Evolutionary conservation across 2,113 vertebrate genomes (phyloP).

Genomic region (Ellobius talpinus): DNA sequence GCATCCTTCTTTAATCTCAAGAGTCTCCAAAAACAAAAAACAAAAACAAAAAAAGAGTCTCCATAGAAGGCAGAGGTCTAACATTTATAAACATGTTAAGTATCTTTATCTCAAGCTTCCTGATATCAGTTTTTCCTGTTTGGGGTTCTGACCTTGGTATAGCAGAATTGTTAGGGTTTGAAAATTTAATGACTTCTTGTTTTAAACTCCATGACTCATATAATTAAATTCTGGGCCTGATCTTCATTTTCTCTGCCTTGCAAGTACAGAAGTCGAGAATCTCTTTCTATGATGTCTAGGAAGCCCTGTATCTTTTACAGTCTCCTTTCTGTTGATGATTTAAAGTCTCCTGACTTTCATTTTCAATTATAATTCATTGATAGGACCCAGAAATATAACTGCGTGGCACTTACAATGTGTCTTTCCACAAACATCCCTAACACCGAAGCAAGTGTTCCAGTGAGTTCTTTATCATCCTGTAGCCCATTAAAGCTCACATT

Average conservation of each 20-base stretch:
- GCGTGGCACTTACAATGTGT: neutral
- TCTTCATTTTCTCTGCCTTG: conserved; percentile 17
- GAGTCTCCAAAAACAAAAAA: no score
- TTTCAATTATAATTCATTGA: conserved; percentile 28
- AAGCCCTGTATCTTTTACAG: conserved; percentile 15
- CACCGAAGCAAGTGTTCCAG: neutral
- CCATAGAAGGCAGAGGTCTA: neutral
- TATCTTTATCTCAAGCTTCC: neutral
- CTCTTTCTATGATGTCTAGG: neutral
- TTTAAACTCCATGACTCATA: neutral
- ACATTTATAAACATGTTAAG: neutral
- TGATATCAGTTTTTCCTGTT: neutral
- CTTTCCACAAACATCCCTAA: neutral
- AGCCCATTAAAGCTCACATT: neutral
- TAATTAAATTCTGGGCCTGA: conserved; percentile 19
- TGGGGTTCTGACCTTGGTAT: neutral
- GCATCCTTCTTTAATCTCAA: neutral
- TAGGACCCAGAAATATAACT: neutral
- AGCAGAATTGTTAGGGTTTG: neutral
- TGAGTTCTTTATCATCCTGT: neutral
- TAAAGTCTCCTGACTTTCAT: conserved; percentile 45
- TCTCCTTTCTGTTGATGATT: conserved; percentile 54
- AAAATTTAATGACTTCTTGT: conserved; percentile 17
- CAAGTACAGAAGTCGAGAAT: neutral
- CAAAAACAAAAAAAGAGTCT: no score